Conservation (phyloP, 2,797 vertebrate genomes). For the Xyrichtys novacula region DNA sequence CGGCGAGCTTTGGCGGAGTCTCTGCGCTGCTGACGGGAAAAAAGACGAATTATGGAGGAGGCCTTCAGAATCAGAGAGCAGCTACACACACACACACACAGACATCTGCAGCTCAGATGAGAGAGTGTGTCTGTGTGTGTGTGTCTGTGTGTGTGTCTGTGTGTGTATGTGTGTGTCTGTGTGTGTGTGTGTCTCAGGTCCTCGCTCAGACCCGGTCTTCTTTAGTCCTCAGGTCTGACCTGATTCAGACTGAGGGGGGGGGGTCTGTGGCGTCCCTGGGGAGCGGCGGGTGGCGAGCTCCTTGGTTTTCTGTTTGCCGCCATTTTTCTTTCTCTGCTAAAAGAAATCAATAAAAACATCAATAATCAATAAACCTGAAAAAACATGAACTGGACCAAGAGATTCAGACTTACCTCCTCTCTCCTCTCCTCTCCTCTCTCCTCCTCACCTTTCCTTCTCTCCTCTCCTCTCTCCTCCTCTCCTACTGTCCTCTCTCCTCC, state of each 20-base stretch:
- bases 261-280: conserved; percentile 96
- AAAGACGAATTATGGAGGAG: conserved; percentile 76
- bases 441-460: too few relatives aligned
- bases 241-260: too few relatives aligned
- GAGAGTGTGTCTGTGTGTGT: conserved; percentile 28
- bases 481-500: too few relatives aligned
- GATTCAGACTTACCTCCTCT: conserved; percentile 92
- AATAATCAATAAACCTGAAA: conserved; percentile 99
- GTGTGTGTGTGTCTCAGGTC: conserved; percentile 4
- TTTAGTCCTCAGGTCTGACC: too few relatives aligned
- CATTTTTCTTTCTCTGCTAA: conserved; percentile 97
- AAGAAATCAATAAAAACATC: conserved; percentile 99
- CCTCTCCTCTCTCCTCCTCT: too few relatives aligned
- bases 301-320: conserved; percentile 94
- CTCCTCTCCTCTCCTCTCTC: conserved; percentile 87
- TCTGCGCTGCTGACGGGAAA: conserved; percentile 62
- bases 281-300: conserved; percentile 78
- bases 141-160: conserved; percentile 21
- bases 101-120: too few relatives aligned
- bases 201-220: too few relatives aligned
- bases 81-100: conserved; percentile 56
- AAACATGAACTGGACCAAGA: conserved; percentile 93
- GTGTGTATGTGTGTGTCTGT: conserved; percentile 9
- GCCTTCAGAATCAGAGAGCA: conserved; percentile 73
- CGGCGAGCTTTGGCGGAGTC: conserved; percentile 64